Percentiles rank a stretch among this genome's conserved stretches.
Conservation (phyloP, 2,888 invertebrate genomes). For the Archips xylosteana region DNA sequence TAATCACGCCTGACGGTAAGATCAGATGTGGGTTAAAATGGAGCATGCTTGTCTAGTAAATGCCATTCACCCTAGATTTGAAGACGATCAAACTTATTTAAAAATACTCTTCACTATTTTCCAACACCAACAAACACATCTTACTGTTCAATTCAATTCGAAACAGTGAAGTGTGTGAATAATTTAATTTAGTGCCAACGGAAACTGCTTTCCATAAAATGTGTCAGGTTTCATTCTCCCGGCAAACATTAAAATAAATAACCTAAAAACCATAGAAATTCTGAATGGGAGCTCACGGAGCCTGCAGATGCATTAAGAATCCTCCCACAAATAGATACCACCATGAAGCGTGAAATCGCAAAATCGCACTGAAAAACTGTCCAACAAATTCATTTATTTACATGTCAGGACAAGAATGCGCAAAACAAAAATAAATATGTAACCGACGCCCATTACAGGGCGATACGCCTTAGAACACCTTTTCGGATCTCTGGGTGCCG, state of each 20-base stretch:
- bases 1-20: too few relatives aligned
- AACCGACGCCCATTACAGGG: constrained; percentile 74
- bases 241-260: constrained; percentile 39
- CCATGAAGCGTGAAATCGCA: constrained; percentile 80
- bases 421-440: constrained; percentile 84
- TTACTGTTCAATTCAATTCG: constrained; percentile 14
- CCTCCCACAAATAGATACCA: constrained; percentile 55
- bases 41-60: too few relatives aligned
- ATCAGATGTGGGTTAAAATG: too few relatives aligned
- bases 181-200: constrained; percentile 39
- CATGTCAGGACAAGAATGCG: constrained; percentile 80
- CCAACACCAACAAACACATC: constrained; percentile 3
- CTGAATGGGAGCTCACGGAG: constrained; percentile 30
- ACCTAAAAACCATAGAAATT: constrained; percentile 39
- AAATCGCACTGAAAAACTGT: constrained; percentile 59
- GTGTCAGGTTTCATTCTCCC: constrained; percentile 34
- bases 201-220: constrained; percentile 41
- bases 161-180: constrained; percentile 25
- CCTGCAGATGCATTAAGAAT: constrained; percentile 27
- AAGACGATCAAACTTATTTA: too few relatives aligned
- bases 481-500: constrained; percentile 77
- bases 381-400: constrained; percentile 79
- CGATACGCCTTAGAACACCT: constrained; percentile 79
- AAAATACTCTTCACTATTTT: background rate
- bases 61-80: too few relatives aligned